Evolutionary conservation across 2,888 invertebrate genomes (phyloP), one percentile per base, ranked within the genome.

Genomic region (Melikaiella ostensackeni): DNA sequence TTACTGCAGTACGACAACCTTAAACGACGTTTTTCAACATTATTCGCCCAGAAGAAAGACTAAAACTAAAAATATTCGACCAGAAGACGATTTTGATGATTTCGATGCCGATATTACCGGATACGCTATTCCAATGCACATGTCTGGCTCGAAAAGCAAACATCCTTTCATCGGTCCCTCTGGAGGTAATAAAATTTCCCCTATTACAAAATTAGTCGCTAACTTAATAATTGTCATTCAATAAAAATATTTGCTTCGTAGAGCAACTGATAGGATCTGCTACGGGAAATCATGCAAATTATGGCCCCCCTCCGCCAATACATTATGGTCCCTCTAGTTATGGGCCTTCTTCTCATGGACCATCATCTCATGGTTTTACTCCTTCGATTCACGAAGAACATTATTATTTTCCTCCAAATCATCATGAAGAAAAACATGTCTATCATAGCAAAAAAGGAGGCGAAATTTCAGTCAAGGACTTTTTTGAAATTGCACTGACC

Each of bases 401-500:
- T 82, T 85, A 87, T 77, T 83, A 84, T 76, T 74, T 83, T 57
- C 84, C 84, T 21, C 19, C 77, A 75, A 79, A 79, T 33, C 84
- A 87, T 11, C 83, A 88, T 0, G 89, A 90, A 46, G 88, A 90
- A 5, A 81, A 85, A 46, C 83, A 88, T 79, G 89, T 91, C 42
- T 89, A 92, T 79, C 77, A 50, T 46, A 57, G 63, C 46, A 85
- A 88, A 66, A 93, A 93, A 89, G 89, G 90, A 1, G 93, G 93
- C 77, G 94, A 95, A 11, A 92, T 96, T 30, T 94, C 94, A 0
- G 89, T 96, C 33, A 94, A 94, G 13, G 95, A 97, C 84, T 93
- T 97, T 57, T 96, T 96, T 84, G 96, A 97, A 80, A 94, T 97
- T 79, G 96, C 96, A 0, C 92, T 97, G 33, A 97, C 97, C 0